Conservation (phyloP, 2,888 invertebrate genomes). For the Napeogenes inachia region DNA sequence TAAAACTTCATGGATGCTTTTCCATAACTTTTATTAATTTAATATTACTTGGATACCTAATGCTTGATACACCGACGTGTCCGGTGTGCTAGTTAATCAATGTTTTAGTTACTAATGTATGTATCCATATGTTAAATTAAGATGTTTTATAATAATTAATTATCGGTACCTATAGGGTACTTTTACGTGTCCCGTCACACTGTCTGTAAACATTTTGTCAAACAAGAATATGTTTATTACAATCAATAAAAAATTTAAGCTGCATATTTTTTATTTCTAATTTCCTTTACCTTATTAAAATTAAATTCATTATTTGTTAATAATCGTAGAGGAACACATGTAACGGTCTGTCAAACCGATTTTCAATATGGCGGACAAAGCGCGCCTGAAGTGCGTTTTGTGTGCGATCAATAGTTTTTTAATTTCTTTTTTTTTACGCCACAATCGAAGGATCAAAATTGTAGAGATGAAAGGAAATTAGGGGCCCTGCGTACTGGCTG, state of each 20-base stretch:
- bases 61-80: too few relatives aligned
- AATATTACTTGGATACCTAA: too few relatives aligned
- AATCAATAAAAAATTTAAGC: constrained; percentile 1
- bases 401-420: constrained; percentile 70
- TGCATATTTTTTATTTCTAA: background rate
- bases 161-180: too few relatives aligned
- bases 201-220: too few relatives aligned
- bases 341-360: constrained; percentile 58
- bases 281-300: background rate
- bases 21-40: too few relatives aligned
- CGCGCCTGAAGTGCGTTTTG: constrained; percentile 66
- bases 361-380: constrained; percentile 73
- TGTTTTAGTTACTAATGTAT: too few relatives aligned
- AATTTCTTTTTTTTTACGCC: constrained; percentile 60
- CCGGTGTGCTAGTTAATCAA: too few relatives aligned
- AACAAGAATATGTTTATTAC: too few relatives aligned
- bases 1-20: too few relatives aligned
- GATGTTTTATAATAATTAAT: too few relatives aligned
- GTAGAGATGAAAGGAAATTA: constrained; percentile 70
- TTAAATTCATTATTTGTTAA: constrained; percentile 5
- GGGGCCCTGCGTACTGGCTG: constrained; percentile 52
- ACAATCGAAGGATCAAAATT: constrained; percentile 66
- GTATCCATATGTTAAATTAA: too few relatives aligned
- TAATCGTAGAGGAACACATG: constrained; percentile 27
- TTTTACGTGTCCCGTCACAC: too few relatives aligned